Base-by-base conservation (phyloP, 1,140 invertebrate species). In the Mercenaria mercenaria region DNA sequence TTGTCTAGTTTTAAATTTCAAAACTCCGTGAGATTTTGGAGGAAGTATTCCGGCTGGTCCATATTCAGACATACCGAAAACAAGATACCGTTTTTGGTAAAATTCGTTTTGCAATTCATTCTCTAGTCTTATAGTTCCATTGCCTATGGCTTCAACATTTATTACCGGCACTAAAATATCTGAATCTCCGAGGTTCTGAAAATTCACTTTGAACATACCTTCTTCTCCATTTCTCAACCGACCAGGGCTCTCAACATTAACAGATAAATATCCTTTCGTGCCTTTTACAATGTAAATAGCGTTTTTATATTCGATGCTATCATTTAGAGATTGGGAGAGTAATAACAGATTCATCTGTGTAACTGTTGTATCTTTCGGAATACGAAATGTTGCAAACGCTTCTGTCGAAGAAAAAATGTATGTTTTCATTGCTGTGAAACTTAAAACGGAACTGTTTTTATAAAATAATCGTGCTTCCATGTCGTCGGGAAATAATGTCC, bases 311-410 rank as follows among this genome's bases (percentile, higher is more conserved):
- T 10, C 13, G 4, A 34, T 72, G 15, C 6, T 72, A 11, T 29
- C 4, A 72, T 72, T 72, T 23, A 29, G 37, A 11, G 67, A 72
- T 32, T 6, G n/a, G 47, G 76, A 79, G 15, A 47, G 15, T 8
- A 47, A 47, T 47, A 15, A 8, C 15, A 47, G 15, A 47, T 47
- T 47, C 6, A 6, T 8, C 6, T 6, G 15, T 6, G 6, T 15
- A 8, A 47, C 15, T n/a, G n/a, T n/a, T n/a, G n/a, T n/a, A 47
- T 47, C 43, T 6, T 47, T 47, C 15, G 43, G 43, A 47, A 84
- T 43, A 84, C n/a, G 20, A 84, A 84, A 84, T 15, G 81, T 69
- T 50, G 81, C 59, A 50, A 69, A 84, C 2, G 43, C 81, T 23
- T 18, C 26, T 18, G 29, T 39, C 2, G 81, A 69, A n/a, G 81